Conservation (phyloP, 2,888 invertebrate species). For the Ochlodes sylvanus region DNA sequence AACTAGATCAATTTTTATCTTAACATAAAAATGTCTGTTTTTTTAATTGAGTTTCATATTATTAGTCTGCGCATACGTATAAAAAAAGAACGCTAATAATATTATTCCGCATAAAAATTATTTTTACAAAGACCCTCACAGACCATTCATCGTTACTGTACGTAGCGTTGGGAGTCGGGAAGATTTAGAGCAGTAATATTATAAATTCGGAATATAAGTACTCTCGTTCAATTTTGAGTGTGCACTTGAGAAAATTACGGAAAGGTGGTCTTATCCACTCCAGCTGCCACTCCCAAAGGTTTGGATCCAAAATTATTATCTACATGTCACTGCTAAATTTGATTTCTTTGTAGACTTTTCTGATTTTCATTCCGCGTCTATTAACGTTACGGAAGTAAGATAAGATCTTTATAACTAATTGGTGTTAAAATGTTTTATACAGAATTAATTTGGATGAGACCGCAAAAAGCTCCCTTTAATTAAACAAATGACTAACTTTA, state of each 20-base stretch:
- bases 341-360: conserved; percentile 10
- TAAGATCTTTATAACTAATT: conserved; percentile 12
- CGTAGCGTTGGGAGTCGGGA: conserved; percentile 58
- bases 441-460: conserved; percentile 53
- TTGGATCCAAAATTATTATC: conserved; percentile 73
- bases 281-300: conserved; percentile 72
- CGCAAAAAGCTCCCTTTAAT: conserved; percentile 61
- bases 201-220: conserved; percentile 81
- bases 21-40: no score
- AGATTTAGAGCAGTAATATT: conserved; percentile 79
- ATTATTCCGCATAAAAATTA: conserved; percentile 10
- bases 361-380: background rate
- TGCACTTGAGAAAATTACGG: conserved; percentile 80
- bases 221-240: conserved; percentile 74
- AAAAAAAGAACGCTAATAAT: background rate
- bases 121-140: conserved; percentile 42
- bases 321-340: conserved; percentile 53
- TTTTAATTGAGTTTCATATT: no score
- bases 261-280: conserved; percentile 76
- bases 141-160: conserved; percentile 62
- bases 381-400: background rate
- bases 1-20: no score
- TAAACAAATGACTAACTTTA: conserved; percentile 76
- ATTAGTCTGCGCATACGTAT: background rate
- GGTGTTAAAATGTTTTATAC: conserved; percentile 51